These are phyloP conservation scores for Siderastrea siderea DNA, from an alignment of 92 coral and sea anemone genomes.

Conservation along the genomic window DNA sequence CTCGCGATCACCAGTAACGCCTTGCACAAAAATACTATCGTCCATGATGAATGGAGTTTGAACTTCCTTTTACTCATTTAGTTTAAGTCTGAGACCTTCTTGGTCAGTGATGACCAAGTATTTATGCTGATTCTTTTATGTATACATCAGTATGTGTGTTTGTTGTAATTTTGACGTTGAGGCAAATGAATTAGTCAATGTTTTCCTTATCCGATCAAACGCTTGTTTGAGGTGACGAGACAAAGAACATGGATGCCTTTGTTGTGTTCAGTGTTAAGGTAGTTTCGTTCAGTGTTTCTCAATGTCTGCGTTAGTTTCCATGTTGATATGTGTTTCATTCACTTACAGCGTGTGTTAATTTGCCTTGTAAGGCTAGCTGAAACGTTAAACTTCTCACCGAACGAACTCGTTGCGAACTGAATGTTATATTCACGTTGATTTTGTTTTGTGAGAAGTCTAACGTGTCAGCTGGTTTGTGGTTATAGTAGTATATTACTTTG, in stretches of 20 bases:
- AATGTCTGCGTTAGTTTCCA: neutral
- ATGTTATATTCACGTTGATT: neutral
- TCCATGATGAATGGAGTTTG: conserved; percentile 28
- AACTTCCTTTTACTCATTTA: conserved; percentile 66
- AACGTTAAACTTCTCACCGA: neutral
- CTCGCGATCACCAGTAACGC: neutral
- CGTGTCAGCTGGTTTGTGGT: neutral
- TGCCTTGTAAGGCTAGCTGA: neutral
- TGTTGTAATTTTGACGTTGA: neutral
- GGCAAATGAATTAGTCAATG: conserved; percentile 50
- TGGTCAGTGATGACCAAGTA: conserved; percentile 75
- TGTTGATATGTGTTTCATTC: neutral
- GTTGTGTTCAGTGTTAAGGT: neutral
- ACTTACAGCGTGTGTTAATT: neutral
- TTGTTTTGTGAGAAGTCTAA: neutral
- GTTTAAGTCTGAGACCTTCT: conserved; percentile 94
- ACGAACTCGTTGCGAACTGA: neutral
- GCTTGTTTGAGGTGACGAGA: conserved; percentile 64
- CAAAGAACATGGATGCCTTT: conserved; percentile 5
- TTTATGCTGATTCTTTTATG: conserved; percentile 54
- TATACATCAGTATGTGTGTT: neutral
- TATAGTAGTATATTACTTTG: neutral
- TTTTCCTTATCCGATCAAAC: conserved; percentile 87
- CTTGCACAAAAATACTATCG: conserved; percentile 1
- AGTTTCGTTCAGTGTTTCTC: no score